These are phyloP conservation scores for Drosophila repleta DNA, from an alignment of 1,140 invertebrate species.

Conservation along the genomic window DNA sequence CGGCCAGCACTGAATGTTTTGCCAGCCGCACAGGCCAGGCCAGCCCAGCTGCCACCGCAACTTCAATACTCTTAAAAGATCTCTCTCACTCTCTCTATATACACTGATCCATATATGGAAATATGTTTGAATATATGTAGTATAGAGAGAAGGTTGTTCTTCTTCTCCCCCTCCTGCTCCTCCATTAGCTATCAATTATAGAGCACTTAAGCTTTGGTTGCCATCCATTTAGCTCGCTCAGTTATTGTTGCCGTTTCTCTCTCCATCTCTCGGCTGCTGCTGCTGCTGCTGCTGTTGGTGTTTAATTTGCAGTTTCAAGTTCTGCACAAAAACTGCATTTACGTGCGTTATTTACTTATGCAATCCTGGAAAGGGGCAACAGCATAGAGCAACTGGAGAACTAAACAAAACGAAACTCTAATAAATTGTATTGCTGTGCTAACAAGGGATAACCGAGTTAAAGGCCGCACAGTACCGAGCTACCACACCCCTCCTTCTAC, in stretches of 20 bases:
- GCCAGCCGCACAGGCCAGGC: conserved; percentile 3
- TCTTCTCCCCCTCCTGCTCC: background rate
- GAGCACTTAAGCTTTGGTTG: conserved; percentile 17
- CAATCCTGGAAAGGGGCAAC: conserved; percentile 36
- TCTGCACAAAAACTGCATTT: conserved; percentile 65
- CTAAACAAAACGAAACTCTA: conserved; percentile 65
- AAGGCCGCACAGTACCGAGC: conserved; percentile 50
- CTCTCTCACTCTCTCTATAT: no score
- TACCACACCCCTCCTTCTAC: no score
- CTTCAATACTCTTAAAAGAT: conserved; percentile 6
- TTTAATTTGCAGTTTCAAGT: conserved; percentile 62
- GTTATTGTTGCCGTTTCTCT: conserved; percentile 14
- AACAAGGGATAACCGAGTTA: conserved; percentile 70
- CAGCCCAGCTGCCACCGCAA: background rate
- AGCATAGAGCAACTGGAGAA: background rate
- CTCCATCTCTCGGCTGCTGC: background rate
- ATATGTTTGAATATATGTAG: no score
- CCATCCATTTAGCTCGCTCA: background rate
- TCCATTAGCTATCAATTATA: conserved; percentile 12
- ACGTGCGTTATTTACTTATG: conserved; percentile 78
- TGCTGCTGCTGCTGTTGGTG: conserved; percentile 22
- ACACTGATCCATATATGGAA: no score
- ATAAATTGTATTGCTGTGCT: conserved; percentile 70
- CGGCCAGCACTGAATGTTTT: conserved; percentile 54
- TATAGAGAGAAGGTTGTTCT: no score